phyloP scores from a whole-genome alignment of 2,113 vertebrate genomes.

The Oxyruncus cristatus region DNA sequence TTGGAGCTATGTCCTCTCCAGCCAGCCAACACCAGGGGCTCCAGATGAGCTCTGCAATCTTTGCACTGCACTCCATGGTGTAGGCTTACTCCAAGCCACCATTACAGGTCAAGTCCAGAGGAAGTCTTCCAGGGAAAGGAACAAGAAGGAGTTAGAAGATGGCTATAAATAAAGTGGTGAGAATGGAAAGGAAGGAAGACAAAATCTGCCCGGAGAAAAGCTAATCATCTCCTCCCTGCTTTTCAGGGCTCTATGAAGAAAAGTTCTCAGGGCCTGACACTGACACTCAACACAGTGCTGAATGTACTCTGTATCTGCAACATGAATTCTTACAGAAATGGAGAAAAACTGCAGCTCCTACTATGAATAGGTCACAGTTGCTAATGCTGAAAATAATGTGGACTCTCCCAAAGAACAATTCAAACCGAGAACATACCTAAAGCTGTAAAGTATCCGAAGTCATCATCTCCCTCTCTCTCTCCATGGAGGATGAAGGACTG shows the following conservation, averaged over 20 bases:
- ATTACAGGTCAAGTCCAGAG: background rate
- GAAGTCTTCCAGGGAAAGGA: background rate
- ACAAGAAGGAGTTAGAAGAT: background rate
- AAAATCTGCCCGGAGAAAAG: background rate
- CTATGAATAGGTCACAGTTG: background rate
- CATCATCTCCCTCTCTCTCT: background rate
- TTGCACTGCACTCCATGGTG: background rate
- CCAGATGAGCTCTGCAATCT: background rate
- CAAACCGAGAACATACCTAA: background rate
- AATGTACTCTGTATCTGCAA: background rate
- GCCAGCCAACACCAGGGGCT: background rate
- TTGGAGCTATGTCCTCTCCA: background rate
- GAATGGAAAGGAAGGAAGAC: background rate
- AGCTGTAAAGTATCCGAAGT: background rate
- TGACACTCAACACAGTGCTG: rapidly evolving
- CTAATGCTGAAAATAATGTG: background rate
- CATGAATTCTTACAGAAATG: background rate
- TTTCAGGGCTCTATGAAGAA: background rate
- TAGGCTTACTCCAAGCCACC: background rate
- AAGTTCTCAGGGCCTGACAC: background rate
- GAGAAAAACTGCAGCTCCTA: background rate
- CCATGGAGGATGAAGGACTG: background rate
- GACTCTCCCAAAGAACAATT: background rate
- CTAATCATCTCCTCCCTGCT: background rate
- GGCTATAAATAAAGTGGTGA: background rate